phyloP scores from a whole-genome alignment of 2,888 invertebrate species.

The Ferrisia virgata region DNA sequence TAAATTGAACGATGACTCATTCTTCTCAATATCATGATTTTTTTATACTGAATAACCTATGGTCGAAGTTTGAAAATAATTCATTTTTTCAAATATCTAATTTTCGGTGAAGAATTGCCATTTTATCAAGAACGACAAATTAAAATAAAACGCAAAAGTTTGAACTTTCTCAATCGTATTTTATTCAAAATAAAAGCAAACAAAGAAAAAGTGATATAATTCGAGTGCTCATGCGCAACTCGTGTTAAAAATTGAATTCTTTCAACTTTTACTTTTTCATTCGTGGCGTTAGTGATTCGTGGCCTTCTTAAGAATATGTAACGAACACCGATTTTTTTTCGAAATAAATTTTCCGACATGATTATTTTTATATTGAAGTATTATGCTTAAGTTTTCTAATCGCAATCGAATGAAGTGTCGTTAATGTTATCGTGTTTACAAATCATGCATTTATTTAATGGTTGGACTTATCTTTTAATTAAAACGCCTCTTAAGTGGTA shows the following conservation, averaged over 20 bases:
- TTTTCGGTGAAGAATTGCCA: too few species aligned
- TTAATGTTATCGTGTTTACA: neutral
- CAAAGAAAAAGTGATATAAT: neutral
- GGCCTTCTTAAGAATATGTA: neutral
- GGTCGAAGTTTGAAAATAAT: too few species aligned
- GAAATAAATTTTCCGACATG: neutral
- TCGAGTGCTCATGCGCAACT: neutral
- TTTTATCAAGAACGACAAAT: neutral
- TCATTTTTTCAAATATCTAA: too few species aligned
- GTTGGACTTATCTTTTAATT: slow-evolving; percentile 25
- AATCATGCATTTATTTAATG: slow-evolving; percentile 25
- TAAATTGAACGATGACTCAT: too few species aligned
- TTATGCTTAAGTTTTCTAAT: slow-evolving; percentile 8
- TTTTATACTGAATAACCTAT: too few species aligned
- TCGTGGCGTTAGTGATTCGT: neutral
- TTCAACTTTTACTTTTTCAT: neutral
- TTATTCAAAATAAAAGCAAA: neutral
- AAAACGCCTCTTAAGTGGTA: slow-evolving; percentile 40
- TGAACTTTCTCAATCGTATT: neutral
- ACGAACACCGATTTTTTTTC: neutral
- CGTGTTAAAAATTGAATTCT: neutral
- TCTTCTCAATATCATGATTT: too few species aligned
- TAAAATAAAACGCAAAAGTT: neutral
- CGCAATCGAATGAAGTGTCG: slow-evolving; percentile 4
- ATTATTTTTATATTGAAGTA: neutral